Evolutionary conservation across 64 coral and sea anemone genomes (phyloP).

Genomic region (Cladopsammia gracilis): DNA sequence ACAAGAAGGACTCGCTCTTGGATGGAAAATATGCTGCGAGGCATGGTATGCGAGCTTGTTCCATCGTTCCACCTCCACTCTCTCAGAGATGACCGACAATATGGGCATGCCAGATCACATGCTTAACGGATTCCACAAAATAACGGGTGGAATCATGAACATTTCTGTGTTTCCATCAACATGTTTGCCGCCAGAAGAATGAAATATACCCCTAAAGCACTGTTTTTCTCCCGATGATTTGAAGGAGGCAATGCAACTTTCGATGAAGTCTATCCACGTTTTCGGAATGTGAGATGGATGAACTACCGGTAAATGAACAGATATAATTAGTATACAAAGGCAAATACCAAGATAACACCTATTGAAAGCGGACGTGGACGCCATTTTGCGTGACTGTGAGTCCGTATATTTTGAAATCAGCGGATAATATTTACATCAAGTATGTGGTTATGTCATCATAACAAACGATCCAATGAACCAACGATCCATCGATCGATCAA

Average conservation of each 20-base stretch:
- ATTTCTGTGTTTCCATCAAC: conserved; percentile 40
- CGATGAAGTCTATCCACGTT: conserved; percentile 25
- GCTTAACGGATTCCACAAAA: conserved; percentile 57
- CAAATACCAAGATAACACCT: neutral
- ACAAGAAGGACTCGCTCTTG: too few relatives aligned
- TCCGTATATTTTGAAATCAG: neutral
- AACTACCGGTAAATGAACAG: conserved; percentile 7
- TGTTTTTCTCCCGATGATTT: conserved; percentile 2
- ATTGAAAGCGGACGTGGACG: neutral
- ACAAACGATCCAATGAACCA: conserved; percentile 15
- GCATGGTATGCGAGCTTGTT: too few relatives aligned
- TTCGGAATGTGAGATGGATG: conserved; percentile 20
- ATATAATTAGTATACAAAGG: conserved; percentile 9
- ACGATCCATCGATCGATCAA: neutral
- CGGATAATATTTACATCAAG: conserved; percentile 15
- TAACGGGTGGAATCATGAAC: conserved; percentile 37
- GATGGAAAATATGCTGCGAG: too few relatives aligned
- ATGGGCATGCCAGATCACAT: neutral
- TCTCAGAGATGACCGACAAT: too few relatives aligned
- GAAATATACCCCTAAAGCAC: conserved; percentile 1
- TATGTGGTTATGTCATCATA: conserved; percentile 24
- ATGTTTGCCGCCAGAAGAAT: conserved; percentile 20
- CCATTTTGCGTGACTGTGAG: conserved; percentile 29
- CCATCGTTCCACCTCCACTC: too few relatives aligned
- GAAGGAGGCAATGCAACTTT: conserved; percentile 26